Percentiles rank a stretch among this genome's conserved stretches.
Conservation (phyloP, 2,113 vertebrate species). For the Desmodus rotundus region DNA sequence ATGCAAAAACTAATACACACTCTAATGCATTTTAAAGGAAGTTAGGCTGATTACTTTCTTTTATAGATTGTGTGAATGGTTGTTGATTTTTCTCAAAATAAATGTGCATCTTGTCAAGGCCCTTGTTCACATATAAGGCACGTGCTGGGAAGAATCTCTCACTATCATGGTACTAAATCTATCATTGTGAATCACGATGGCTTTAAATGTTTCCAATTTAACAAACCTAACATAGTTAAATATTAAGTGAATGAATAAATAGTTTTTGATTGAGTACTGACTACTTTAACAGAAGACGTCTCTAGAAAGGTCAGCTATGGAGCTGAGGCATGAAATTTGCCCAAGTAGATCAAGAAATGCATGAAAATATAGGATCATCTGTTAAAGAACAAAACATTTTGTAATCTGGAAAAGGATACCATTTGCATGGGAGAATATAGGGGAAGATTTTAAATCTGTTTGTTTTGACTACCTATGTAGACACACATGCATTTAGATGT, state of each 20-base stretch:
- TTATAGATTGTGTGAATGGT: not conserved
- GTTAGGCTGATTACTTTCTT: not conserved
- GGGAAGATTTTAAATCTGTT: not conserved
- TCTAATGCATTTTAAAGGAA: not conserved
- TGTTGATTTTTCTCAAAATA: conserved; percentile 16
- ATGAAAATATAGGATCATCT: not conserved
- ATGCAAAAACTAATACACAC: not conserved
- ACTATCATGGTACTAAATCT: not conserved
- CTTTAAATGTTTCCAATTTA: not conserved
- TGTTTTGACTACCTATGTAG: not conserved
- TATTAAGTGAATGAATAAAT: not conserved
- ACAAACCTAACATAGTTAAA: not conserved
- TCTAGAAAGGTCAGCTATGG: not conserved
- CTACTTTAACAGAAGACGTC: not conserved
- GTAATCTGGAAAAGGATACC: not conserved
- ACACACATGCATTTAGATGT: not conserved
- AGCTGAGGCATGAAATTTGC: not conserved
- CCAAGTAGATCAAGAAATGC: not conserved
- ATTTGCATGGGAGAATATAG: not conserved
- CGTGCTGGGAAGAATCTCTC: not conserved
- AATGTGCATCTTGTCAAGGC: not conserved
- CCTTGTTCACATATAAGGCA: not conserved
- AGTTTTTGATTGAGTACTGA: not conserved
- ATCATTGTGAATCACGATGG: not conserved
- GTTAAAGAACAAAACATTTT: not conserved